Percentiles rank a stretch among this genome's conserved stretches.
Evolutionary conservation across 2,113 vertebrate species (phyloP).

Genomic region (Rattus norvegicus): GRCr8 NC_086029.1:18262001-18262500

Average conservation of each 20-base stretch:
- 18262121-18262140: not conserved
- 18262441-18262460: too few relatives aligned
- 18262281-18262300: not conserved
- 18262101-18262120: not conserved
- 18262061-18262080: not conserved
- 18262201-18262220: not conserved
- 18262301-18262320: not conserved
- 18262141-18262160: not conserved
- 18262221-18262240: not conserved
- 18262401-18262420: not conserved
- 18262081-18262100: not conserved
- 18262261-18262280: not conserved
- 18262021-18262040: not conserved
- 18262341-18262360: constrained; percentile 1
- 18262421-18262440: too few relatives aligned
- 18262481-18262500: too few relatives aligned
- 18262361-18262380: not conserved
- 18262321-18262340: not conserved
- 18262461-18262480: too few relatives aligned
- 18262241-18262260: not conserved
- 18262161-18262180: not conserved
- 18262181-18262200: not conserved
- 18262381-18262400: not conserved
- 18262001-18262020: not conserved
- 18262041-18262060: constrained; percentile 24